Evolutionary conservation across 2,113 vertebrate species (phyloP), one percentile per base, ranked within the genome.

Genomic region (Guaruba guarouba): DNA sequence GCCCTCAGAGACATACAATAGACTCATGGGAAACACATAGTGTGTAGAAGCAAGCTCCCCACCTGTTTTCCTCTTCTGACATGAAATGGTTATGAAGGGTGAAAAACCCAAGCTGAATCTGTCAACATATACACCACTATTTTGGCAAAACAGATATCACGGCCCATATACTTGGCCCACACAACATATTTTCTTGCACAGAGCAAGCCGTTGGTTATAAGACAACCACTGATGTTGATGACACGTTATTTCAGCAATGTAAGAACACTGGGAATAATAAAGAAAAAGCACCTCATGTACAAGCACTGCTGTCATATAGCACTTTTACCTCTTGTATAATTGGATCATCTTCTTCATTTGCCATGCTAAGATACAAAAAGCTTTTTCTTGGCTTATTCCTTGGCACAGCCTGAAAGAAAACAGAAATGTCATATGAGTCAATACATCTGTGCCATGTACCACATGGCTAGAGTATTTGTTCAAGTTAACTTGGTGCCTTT

Each of bases 331-430:
- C 99, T 96, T 99, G 99, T 98, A 99, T 98, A 94, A 99, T 98
- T 86, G 99, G 99, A 97, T 99, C 99, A 92, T 99, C 99, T 88
- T 99, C 99, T 97, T 99, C 98, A 96, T 99, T 99, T 97, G 99
- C 99, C 99, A 99, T 99, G 97, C 96, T 98, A 99, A 96, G 97
- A 95, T 77, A 84, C 78, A 71, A 88, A 86, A 90, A 66, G 63
- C 68, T 89, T 63, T 88, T 81, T 83, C 86, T 92, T 88, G 80
- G 55, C 54, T 90, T 73, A 88, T 70, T 83, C 63, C 64, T 85
- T 77, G 24, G 82, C 75, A 91, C 89, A 79, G 87, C 51, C 97
- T 98, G 97, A 91, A 97, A 97, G 84, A 87, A 92, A 97, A 23
- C 87, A 66, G 29, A 37, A 83, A 93, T 33, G 57, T 17, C 62